Base-by-base conservation (phyloP, 2,797 vertebrate genomes). In the Sebastes reedi region DNA sequence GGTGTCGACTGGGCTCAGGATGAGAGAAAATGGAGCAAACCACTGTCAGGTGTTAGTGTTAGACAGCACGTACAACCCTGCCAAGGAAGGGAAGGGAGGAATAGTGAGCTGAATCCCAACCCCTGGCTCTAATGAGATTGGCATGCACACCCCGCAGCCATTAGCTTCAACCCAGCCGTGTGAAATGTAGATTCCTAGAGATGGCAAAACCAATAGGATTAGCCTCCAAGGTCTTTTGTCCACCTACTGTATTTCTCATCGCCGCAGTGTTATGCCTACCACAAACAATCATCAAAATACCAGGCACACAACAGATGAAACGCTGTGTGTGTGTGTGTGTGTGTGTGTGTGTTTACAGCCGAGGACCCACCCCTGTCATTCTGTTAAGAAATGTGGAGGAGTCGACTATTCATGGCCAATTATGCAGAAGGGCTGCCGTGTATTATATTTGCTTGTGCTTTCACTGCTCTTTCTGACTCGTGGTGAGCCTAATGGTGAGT, bases 101-200 rank as follows among this genome's bases (percentile, higher is more conserved):
- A 67, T 1, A 83, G 85, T 91, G 93, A 92, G 90, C 85, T 68
- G 94, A 95, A 95, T 95, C 79, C 83, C 88, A 95, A 96, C 90
- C 90, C 85, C 86, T 85, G 87, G 80, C 87, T 93, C 76, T 90
- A 91, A 95, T 88, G 82, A 92, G 90, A 93, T 90, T 92, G 91
- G 82, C 89, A 91, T 91, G 90, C 89, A 87, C 80, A 83, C 77
- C 88, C 79, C n/a, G 25, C 82, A 90, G 73, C 83, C 83, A 87
- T 85, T 89, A 89, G 83, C 82, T 75, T 71, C 80, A 86, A 62
- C 83, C 75, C 70, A 75, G 83, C 75, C 34, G 8, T 77, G 87
- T 84, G 88, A 89, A 88, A 93, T 88, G 86, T 83, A 90, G 80
- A 91, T 91, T 92, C 77, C 83, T 55, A 6, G 73, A 90, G 81